phyloP scores from a whole-genome alignment of 2,888 invertebrate genomes.

The Thecocarcelia acutangulata region DNA sequence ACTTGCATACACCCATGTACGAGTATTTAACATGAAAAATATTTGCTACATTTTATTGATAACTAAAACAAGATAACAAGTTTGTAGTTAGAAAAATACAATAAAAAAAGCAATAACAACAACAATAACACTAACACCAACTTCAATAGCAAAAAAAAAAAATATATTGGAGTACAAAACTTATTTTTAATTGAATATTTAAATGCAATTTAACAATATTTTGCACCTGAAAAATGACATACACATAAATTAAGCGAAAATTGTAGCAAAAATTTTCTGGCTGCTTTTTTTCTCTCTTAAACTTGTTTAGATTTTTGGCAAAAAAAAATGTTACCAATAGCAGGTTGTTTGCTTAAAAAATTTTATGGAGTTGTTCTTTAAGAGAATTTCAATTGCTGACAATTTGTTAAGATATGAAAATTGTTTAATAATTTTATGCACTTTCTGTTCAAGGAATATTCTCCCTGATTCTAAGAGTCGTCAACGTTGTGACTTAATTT shows the following conservation, averaged over 20 bases:
- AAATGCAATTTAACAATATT: conserved; percentile 69
- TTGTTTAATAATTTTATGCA: too few species aligned
- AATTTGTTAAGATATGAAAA: too few species aligned
- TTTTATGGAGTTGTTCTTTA: too few species aligned
- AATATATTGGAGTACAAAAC: conserved; percentile 49
- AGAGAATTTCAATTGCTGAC: too few species aligned
- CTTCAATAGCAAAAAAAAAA: conserved; percentile 25
- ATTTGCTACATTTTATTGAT: conserved; percentile 63
- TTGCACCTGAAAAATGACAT: conserved; percentile 68
- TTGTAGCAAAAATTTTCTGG: neutral
- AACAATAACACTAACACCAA: conserved; percentile 2
- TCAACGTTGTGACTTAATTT: too few species aligned
- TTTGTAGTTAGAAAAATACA: conserved; percentile 55
- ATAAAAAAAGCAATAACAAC: neutral
- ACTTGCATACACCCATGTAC: too few species aligned
- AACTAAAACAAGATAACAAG: conserved; percentile 65
- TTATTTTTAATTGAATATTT: conserved; percentile 69
- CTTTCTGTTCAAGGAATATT: too few species aligned
- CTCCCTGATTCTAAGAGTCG: too few species aligned
- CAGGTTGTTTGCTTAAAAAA: too few species aligned
- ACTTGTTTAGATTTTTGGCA: conserved; percentile 27
- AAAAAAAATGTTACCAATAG: neutral
- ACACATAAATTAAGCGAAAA: conserved; percentile 19
- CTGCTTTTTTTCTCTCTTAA: neutral
- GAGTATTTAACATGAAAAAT: conserved; percentile 32